phyloP scores from a whole-genome alignment of 2,888 invertebrate species.

The Adelognathus sp. region DNA sequence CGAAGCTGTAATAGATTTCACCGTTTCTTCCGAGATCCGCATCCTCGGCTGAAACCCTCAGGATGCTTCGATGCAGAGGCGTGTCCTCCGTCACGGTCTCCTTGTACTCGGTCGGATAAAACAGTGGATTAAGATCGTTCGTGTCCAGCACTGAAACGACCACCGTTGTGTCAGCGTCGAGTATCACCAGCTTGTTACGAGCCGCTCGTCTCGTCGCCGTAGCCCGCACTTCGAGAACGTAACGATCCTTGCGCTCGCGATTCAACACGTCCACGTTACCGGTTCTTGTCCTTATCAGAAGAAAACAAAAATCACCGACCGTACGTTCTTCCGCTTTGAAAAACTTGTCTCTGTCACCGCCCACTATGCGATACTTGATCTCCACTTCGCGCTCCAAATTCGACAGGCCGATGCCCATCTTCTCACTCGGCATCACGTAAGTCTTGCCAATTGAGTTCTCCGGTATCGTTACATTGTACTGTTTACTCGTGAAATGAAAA shows the following conservation, averaged over 20 bases:
- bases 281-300: conserved; percentile 93
- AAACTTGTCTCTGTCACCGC: conserved; percentile 93
- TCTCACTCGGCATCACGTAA: conserved; percentile 89
- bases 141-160: conserved; percentile 90
- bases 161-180: conserved; percentile 87
- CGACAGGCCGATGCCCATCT: conserved; percentile 89
- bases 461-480: conserved; percentile 94
- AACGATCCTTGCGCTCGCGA: conserved; percentile 93
- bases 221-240: conserved; percentile 90
- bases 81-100: conserved; percentile 94
- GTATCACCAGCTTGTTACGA: conserved; percentile 81
- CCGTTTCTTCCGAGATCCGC: conserved; percentile 98
- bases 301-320: conserved; percentile 97
- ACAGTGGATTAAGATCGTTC: conserved; percentile 96
- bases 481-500: conserved; percentile 87
- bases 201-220: conserved; percentile 84
- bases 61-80: conserved; percentile 90
- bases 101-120: conserved; percentile 94
- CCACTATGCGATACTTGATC: conserved; percentile 92
- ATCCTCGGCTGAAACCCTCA: conserved; percentile 94
- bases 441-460: conserved; percentile 96
- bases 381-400: conserved; percentile 79
- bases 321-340: conserved; percentile 95
- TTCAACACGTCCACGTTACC: conserved; percentile 94
- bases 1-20: conserved; percentile 97